Base-by-base conservation (phyloP, 2,888 invertebrate species). In the Acheta domesticus region DNA sequence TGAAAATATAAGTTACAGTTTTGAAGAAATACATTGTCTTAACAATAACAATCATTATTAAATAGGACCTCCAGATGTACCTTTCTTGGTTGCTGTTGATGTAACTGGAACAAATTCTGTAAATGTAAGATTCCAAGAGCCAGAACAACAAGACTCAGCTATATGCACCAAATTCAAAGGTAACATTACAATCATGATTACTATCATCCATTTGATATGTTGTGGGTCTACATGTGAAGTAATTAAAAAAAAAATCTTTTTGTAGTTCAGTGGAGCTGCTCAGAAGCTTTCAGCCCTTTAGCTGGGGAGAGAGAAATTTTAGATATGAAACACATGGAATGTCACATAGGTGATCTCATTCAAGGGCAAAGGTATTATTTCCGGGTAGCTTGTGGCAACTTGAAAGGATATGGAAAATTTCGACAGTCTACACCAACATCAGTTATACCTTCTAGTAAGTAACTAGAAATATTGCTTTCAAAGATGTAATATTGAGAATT, bases 141-240 rank as follows among this genome's bases (percentile, higher is more conserved):
- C 93, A 36, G 91, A 92, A 76, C 88, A 89, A 81, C 88, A 88
- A 82, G 95, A 95, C 84, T 93, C 93, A 21, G 92, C 94, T 19
- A 92, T 96, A 81, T 92, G 94, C 84, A 97, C 97, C 73, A 96
- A 96, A 88, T 97, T 94, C 87, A 96, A 93, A 93, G 93, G 96
- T 96, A 87, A 86, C 85, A 78, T 62, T 62, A 12, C 21, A 77
- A 76, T 36, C 8, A 79, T 78, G 79, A 79, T 77, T 76, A 80
- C 78, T 82, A 23, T 16, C 20, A 78, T 76, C 50, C 2, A 49
- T 81, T 75, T 78, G 23, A 11, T 23, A 4, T 12, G 23, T 23
- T 75, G 4, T 73, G 36, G 77, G 4, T 76, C 14, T 77, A n/a
- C 23, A 62, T 75, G 49, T n/a, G 1, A 23, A 12, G 75, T 49